Percentiles rank a stretch among this genome's conserved stretches.
Conservation (phyloP, 1,140 invertebrate genomes). For the Zophobas atratus region DNA sequence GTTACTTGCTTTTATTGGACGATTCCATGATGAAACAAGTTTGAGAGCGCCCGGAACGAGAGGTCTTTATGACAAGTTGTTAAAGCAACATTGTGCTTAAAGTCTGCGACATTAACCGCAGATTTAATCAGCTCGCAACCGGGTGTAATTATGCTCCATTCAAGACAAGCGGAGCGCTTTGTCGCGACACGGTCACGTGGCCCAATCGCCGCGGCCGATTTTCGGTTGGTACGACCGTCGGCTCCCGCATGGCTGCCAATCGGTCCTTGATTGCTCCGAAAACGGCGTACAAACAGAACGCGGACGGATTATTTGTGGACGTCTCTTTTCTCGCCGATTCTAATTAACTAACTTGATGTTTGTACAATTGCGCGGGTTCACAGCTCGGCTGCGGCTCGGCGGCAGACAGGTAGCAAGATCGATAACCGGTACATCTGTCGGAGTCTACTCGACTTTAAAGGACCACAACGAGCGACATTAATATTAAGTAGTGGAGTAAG, state of each 20-base stretch:
- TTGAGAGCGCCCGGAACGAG: not conserved
- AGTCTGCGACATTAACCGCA: slow-evolving; percentile 13
- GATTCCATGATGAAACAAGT: slow-evolving; percentile 24
- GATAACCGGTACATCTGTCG: not conserved
- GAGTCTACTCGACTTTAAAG: not conserved
- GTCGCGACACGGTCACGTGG: not conserved
- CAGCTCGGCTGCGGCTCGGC: not conserved
- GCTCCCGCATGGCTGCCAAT: not conserved
- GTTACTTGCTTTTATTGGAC: slow-evolving; percentile 25
- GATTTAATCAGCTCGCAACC: slow-evolving; percentile 18
- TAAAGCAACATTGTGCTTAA: slow-evolving; percentile 27
- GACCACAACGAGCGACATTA: not conserved
- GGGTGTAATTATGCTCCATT: not conserved
- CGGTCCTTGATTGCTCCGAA: not conserved
- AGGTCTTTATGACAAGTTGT: slow-evolving; percentile 24
- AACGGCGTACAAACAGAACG: not conserved
- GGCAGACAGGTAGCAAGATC: not conserved
- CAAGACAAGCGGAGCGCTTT: not conserved
- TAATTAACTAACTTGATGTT: not conserved
- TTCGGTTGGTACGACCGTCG: not conserved
- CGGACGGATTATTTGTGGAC: no score
- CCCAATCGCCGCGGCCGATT: not conserved
- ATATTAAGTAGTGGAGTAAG: not conserved
- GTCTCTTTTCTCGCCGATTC: not conserved
- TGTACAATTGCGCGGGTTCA: not conserved